Evolutionary conservation across 2,888 invertebrate species (phyloP).

Genomic region (Lasius fuliginosus): DNA sequence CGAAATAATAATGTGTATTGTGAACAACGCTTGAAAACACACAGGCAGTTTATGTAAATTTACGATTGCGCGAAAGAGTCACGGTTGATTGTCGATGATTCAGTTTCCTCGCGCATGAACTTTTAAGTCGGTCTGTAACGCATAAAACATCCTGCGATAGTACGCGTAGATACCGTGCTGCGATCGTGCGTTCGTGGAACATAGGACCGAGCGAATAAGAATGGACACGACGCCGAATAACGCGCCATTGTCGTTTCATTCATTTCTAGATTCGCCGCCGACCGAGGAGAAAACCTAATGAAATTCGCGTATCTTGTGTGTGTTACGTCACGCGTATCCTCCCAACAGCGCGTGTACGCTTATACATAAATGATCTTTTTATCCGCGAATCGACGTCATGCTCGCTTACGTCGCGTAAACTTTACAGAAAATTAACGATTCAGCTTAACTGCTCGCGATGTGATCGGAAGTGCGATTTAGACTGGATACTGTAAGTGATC

Average conservation of each 20-base stretch:
- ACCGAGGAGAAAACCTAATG: constrained; percentile 53
- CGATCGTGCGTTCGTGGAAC: constrained; percentile 31
- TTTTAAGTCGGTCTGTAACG: constrained; percentile 23
- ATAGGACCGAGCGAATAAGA: constrained; percentile 55
- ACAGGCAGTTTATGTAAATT: constrained; percentile 28
- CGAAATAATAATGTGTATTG: background rate
- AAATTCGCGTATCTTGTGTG: constrained; percentile 38
- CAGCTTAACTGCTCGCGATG: background rate
- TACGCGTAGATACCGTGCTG: constrained; percentile 35
- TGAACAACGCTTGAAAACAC: background rate
- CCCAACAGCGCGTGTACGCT: constrained; percentile 34
- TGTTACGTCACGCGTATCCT: constrained; percentile 43
- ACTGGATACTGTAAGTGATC: background rate
- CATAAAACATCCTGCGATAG: constrained; percentile 64
- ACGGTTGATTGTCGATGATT: constrained; percentile 23
- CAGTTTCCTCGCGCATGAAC: constrained; percentile 40
- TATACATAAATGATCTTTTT: constrained; percentile 50
- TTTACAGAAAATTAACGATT: constrained; percentile 30
- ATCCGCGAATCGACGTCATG: constrained; percentile 47
- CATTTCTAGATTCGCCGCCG: constrained; percentile 68
- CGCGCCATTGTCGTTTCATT: constrained; percentile 76
- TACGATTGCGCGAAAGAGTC: constrained; percentile 11
- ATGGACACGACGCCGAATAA: constrained; percentile 46
- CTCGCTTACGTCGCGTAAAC: constrained; percentile 9
- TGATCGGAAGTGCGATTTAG: constrained; percentile 2